Evolutionary conservation across 2,113 vertebrate species (phyloP), one percentile per base, ranked within the genome.

Genomic region (Morone saxatilis): DNA sequence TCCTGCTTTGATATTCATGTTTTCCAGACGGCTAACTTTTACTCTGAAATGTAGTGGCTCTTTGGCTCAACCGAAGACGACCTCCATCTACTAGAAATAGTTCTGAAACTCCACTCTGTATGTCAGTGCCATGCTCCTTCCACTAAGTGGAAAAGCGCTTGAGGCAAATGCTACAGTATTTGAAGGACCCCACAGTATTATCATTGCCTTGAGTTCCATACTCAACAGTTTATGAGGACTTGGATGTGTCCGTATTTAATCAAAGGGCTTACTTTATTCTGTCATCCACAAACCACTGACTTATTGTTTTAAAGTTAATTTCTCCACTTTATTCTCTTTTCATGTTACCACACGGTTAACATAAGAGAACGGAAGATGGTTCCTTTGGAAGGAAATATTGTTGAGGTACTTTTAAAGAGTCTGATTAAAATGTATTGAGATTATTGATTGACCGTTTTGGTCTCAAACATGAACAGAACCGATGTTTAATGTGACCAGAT

Each of bases 181-280:
- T 38, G 53, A 81, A 76, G 78, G 56, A 51, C 22, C 22, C 11
- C 19, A 5, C 60, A 80, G 60, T 68, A 8, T 67, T 69, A 7
- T 25, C 1, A 13, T 13, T 14, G 38, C 14, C 3, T 19, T 31
- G 19, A 62, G 45, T 13, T 14, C 17, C 4, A 22, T 60, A 41
- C 12, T 22, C 4, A 31, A 31, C 31, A 3, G 31, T 31, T 25
- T 31, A 31, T 31, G 31, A 31, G 31, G 31, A 31, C 31, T 31
- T 31, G 31, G 31, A 31, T 31, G 31, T 31, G 31, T 31, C 31
- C 31, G 31, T 31, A 31, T 71, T 43, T 43, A 57, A 72, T 59
- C n/a, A 41, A 51, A 62, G 19, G 31, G 20, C 57, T 31, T 59
- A 1, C 11, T 45, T 22, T 22, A 41, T 41, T 60, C 12, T 16